Evolutionary conservation across 2,888 invertebrate species (phyloP), one percentile per base, ranked within the genome.

Genomic region (Dynastes tityus): DNA sequence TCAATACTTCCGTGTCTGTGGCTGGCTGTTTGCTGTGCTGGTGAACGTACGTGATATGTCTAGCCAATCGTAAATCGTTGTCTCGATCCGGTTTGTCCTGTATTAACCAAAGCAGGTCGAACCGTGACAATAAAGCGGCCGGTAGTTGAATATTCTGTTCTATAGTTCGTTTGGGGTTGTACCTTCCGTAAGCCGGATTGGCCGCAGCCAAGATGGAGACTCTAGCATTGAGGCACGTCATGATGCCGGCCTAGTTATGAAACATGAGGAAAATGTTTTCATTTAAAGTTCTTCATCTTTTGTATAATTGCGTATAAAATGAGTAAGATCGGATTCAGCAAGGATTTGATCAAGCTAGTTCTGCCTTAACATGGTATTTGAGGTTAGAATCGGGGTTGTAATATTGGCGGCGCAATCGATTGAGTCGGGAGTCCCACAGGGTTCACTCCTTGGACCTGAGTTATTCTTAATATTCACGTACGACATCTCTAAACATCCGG

Each of bases 131-230:
- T 51, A 99, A 90, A 0, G 99, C 99, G 8, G 99, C 99, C 0
- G 99, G 99, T 80, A 99, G 91, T 88, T 98, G 98, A 76, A 99
- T 97, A 88, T 99, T 99, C 89, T 99, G 98, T 87, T 99, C 98
- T 80, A 99, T 93, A 13, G 97, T 94, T 76, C 97, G 93, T 87
- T 97, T 96, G 0, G 98, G 96, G 90, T 99, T 99, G 91, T 99
- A 99, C 79, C 98, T 94, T 6, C 99, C 99, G 88, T 96, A 99
- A 1, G 98, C 98, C 1, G 99, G 99, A 92, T 99, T 99, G 1
- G 99, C 99, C 2, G 99, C 99, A 29, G 99, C 99, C 82, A 99
- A 90, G 86, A 99, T 99, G 0, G 99, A 96, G 76, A 97, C 98
- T 81, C 99, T 93, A 0, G 99, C 99, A 90, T 99, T 99, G 81